Evolutionary conservation across 2,888 invertebrate genomes (phyloP), one percentile per base, ranked within the genome.

Genomic region (Drosophila differens): DNA sequence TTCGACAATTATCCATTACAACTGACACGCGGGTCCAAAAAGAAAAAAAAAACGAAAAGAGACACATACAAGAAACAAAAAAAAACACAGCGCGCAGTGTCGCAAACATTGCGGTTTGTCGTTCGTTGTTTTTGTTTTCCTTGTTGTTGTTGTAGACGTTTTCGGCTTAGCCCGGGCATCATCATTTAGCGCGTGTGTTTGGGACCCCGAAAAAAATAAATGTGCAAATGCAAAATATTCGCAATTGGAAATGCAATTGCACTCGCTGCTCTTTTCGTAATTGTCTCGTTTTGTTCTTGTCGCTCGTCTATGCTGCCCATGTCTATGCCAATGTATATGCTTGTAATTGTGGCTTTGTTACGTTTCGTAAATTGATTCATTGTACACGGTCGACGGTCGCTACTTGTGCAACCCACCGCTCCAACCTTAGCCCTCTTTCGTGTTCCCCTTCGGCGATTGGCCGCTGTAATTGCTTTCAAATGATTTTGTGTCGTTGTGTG

Each of bases 1-100:
- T 80, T 86, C 85, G 91, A 90, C 90, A 91, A 91, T 91, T 91
- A 89, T 91, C 90, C 86, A 85, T 90, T 81, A 81, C 80, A 84
- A 89, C 62, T 83, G 89, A 81, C 86, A 89, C 83, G 81, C 83
- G 81, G 82, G 70, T 55, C 70, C 71, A 73, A 69, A 66, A 66
- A 35, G 55, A 61, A 65, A 35, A 58, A 58, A 22, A 55, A 74
- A 55, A 39, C 32, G 4, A 57, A 47, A 37, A 58, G 60, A 51
- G 62, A 35, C 10, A 32, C 35, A 54, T 22, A 55, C 55, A 63
- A 44, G n/a, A 60, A 62, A 25, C 25, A 55, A 53, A 59, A 54
- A 25, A 60, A 66, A 73, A 59, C 66, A 61, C 67, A 41, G 51
- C 51, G 70, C 61, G 49, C 61, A 52, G 53, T 74, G 77, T 76